Evolutionary conservation across 2,797 vertebrate genomes (phyloP).

Genomic region (Steatocranus sp.): DNA sequence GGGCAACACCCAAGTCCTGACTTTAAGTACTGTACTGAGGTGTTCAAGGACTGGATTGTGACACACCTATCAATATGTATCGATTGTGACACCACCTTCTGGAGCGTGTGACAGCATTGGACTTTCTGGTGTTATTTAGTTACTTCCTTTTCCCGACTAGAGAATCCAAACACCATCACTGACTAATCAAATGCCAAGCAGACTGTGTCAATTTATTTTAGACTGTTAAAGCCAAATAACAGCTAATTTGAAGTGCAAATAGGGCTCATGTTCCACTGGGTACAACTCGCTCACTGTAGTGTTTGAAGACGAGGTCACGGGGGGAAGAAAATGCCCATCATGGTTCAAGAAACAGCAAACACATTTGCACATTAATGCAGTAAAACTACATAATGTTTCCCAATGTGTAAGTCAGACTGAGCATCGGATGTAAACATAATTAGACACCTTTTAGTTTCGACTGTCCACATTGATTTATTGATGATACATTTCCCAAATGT

Average conservation of each 20-base stretch:
- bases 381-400: conserved; percentile 16
- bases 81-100: conserved; percentile 34
- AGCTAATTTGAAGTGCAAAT: conserved; percentile 21
- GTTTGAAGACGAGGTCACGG: conserved; percentile 27
- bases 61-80: conserved; percentile 39
- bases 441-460: conserved; percentile 24
- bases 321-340: conserved; percentile 13
- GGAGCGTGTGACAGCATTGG: conserved; percentile 25
- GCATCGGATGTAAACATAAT: conserved; percentile 22
- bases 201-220: background rate
- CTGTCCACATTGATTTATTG: conserved; percentile 56
- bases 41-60: conserved; percentile 16
- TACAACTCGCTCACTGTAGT: background rate
- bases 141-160: background rate
- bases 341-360: conserved; percentile 1
- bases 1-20: background rate
- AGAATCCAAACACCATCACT: conserved; percentile 6
- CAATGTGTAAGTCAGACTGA: background rate
- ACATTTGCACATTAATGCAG: conserved; percentile 22
- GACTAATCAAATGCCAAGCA: conserved; percentile 6
- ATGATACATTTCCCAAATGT: conserved; percentile 33
- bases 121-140: conserved; percentile 15
- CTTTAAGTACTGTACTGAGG: conserved; percentile 24
- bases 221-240: background rate
- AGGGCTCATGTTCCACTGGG: background rate